Evolutionary conservation across 2,113 vertebrate genomes (phyloP), one percentile per base, ranked within the genome.

Genomic region (Silurus asotus): DNA sequence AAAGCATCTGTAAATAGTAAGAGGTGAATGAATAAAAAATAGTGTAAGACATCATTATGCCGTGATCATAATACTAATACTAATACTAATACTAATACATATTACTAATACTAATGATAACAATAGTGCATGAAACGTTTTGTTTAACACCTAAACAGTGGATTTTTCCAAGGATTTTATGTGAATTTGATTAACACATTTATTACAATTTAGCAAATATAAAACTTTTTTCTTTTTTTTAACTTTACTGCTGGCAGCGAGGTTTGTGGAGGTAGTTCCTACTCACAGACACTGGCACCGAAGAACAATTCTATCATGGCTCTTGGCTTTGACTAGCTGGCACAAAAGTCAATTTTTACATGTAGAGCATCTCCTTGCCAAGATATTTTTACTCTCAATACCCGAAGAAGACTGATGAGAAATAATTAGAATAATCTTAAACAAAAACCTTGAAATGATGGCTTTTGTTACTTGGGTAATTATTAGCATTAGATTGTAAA

Each of bases 401-500:
- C 58, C 69, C 55, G 58, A 84, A 81, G 82, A 58, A 59, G 77
- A 65, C 61, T 69, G 53, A 87, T 70, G 69, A 70, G 76, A 82
- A 56, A 59, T 61, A 70, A 88, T 88, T 56, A 80, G 58, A 61
- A 80, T 61, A 61, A 48, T 89, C 88, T 87, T 88, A 91, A 88
- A 89, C 81, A 83, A 76, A 48, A 94, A 93, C 93, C 93, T 91
- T 93, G 92, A 93, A 94, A 95, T 92, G 11, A 62, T 11, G 78
- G 87, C 88, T 89, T 87, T 94, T 94, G 93, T 94, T 93, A 94
- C 89, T 84, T 15, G 81, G 87, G 91, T 94, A 92, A 94, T 95
- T 94, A 95, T 95, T 95, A 93, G 92, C 90, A 92, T 94, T 94
- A 94, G 91, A 93, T 92, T 88, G 91, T 90, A 94, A 93, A 95